Percentiles rank a stretch among this genome's conserved stretches.
Evolutionary conservation across 2,797 vertebrate species (phyloP).

Genomic region (Hapalemur alaotrensis): DNA sequence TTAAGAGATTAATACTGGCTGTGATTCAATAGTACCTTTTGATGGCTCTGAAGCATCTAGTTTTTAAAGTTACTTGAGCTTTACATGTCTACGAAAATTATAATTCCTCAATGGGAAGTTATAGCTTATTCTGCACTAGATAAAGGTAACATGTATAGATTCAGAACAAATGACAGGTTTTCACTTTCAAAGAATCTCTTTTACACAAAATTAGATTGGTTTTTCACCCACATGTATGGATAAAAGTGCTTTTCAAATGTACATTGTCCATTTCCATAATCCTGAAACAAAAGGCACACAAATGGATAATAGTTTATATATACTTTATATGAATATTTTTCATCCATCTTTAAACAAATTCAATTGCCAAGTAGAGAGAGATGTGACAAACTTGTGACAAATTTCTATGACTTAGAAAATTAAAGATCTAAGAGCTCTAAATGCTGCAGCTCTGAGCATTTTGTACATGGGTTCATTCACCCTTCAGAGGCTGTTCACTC

Average conservation of each 20-base stretch:
- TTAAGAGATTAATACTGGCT: constrained; percentile 36
- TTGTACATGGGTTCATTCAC: neutral
- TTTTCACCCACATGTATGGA: constrained; percentile 34
- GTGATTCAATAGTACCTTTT: neutral
- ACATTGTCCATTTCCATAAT: constrained; percentile 57
- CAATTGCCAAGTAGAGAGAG: constrained; percentile 53
- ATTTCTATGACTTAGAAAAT: constrained; percentile 17
- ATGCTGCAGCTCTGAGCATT: neutral
- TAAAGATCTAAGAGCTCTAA: neutral
- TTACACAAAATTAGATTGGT: constrained; percentile 62
- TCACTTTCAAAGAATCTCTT: neutral
- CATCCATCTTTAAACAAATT: constrained; percentile 61
- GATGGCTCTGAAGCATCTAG: neutral
- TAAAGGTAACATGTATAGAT: neutral
- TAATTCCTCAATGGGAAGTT: neutral
- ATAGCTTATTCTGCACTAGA: constrained; percentile 47
- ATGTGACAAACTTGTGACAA: neutral
- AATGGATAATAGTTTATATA: constrained; percentile 70
- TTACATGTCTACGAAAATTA: neutral
- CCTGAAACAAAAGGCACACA: constrained; percentile 80
- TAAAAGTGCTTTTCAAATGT: constrained; percentile 72
- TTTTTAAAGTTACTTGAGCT: constrained; percentile 28
- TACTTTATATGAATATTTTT: constrained; percentile 69
- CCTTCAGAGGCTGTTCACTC: neutral
- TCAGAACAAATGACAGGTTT: neutral